phyloP scores from a whole-genome alignment of 2,113 vertebrate species.

The Motacilla tschutschensis region DNA sequence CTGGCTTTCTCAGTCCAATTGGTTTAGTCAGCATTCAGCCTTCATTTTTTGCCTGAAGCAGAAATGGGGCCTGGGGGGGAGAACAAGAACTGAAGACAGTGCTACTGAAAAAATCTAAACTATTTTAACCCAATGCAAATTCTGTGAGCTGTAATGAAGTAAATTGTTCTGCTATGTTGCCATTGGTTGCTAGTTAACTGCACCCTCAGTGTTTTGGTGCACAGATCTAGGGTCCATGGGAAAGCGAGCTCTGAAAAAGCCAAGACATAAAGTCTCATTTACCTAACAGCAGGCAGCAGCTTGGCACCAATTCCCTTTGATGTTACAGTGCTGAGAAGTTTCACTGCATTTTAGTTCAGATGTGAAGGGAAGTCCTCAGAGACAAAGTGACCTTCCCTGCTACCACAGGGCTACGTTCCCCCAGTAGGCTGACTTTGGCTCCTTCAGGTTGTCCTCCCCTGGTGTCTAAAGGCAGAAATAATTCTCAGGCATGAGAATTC shows the following conservation, averaged over 20 bases:
- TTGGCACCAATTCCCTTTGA: not conserved
- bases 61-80: not conserved
- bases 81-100: constrained; percentile 1
- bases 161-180: not conserved
- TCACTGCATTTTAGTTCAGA: not conserved
- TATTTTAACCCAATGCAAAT: constrained; percentile 51
- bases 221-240: constrained; percentile 1
- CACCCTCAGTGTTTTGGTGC: not conserved
- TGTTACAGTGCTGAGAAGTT: not conserved
- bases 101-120: constrained; percentile 11
- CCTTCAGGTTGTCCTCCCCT: not conserved
- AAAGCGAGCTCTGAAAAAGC: constrained; percentile 13
- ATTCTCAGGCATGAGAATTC: not conserved
- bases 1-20: not conserved
- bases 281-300: not conserved
- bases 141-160: not conserved
- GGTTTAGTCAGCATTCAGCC: constrained; percentile 29
- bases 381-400: not conserved
- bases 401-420: accelerated
- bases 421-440: not conserved
- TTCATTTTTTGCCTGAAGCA: constrained; percentile 8
- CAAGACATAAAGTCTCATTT: not conserved
- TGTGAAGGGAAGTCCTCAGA: not conserved
- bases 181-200: not conserved
- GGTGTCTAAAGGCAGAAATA: not conserved